Base-by-base conservation (phyloP, 1,140 invertebrate genomes). In the Scaptomyza montana region DNA sequence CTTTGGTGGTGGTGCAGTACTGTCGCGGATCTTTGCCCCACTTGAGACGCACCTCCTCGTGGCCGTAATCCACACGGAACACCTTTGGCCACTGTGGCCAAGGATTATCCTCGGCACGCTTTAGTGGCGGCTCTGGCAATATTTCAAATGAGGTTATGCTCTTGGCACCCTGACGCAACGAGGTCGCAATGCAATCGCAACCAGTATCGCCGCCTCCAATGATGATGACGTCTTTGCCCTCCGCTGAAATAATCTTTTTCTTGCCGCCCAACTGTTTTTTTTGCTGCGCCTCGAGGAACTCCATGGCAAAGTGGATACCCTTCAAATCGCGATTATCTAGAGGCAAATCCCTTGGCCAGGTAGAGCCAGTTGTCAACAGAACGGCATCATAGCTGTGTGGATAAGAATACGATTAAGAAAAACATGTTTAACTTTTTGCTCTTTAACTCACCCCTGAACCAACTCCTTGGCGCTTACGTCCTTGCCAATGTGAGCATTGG, bases 161-260 rank as follows among this genome's bases (percentile, higher is more conserved):
- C 84, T 97, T 98, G n/a, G 99, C 99, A 45, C 98, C 98, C 94
- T 99, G 98, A 85, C 99, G 94, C 10, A 99, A 94, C 3, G 98
- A 98, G 2, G 99, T 99, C 43, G 97, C 99, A 92, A 99, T 99
- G 90, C 99, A 99, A 94, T 99, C 99, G 93, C 97, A 98, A 0
- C 99, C 99, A n/a, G 99, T 99, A 92, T 99, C 99, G 28, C 99
- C 99, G 10, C 99, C 99, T 19, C 99, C 99, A 80, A 99, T 98
- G 63, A 99, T 95, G 71, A 99, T 95, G 4, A 99, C 98, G 92
- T 99, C 94, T 92, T 99, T 99, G 80, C 97, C 97, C 90, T 98
- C 97, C 13, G 99, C 98, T 45, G 95, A 94, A 36, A 97, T 94
- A 66, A 92, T 91, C 10, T 92, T 92, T 78, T 91, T 92, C 61